Percentiles rank a stretch among this genome's conserved stretches.
Conservation (phyloP, 2,797 vertebrate species). For the Falco novaeseelandiae region DNA sequence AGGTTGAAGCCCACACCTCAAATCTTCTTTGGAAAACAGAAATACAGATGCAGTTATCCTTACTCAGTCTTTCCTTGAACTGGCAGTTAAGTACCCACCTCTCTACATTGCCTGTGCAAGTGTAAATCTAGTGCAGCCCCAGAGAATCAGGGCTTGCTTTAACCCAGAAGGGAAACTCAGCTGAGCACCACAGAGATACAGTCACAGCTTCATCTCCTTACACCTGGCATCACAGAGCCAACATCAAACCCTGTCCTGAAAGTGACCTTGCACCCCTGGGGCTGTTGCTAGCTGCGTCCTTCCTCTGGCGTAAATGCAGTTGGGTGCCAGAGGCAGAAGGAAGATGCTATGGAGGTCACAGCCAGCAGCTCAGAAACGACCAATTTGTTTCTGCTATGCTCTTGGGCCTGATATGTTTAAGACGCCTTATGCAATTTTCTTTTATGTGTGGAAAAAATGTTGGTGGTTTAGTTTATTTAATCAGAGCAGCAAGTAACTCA, state of each 20-base stretch:
- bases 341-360: rapidly evolving
- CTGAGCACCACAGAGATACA: background rate
- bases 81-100: background rate
- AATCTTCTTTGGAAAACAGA: background rate
- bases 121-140: background rate
- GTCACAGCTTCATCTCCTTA: background rate
- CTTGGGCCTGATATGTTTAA: background rate
- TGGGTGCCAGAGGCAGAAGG: background rate
- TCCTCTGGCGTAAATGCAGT: background rate
- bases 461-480: background rate
- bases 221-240: background rate
- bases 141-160: background rate
- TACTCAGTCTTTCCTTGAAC: background rate
- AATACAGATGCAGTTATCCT: background rate
- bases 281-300: background rate
- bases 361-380: background rate
- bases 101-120: background rate
- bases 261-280: rapidly evolving
- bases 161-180: background rate
- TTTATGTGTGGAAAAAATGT: rapidly evolving
- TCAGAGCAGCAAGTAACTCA: background rate
- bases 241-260: background rate
- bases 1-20: background rate
- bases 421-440: background rate
- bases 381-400: background rate